These are phyloP conservation scores for Hirtodrosophila trivittata DNA, from an alignment of 2,888 invertebrate species.

Conservation along the genomic window DNA sequence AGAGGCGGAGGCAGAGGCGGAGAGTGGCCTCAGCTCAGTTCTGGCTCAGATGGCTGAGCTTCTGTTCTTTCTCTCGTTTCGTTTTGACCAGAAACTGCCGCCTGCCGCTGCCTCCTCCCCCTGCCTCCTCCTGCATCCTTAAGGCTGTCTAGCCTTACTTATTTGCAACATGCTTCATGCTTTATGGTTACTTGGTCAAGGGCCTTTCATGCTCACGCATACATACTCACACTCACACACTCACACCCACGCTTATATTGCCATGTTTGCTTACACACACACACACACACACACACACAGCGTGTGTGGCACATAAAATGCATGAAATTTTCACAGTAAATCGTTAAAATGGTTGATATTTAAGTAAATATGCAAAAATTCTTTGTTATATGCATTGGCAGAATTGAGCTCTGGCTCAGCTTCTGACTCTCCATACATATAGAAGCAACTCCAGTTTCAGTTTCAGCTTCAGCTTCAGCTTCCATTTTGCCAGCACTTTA, in stretches of 20 bases:
- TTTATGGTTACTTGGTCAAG: slow-evolving; percentile 80
- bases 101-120: neutral
- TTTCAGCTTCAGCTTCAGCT: no score
- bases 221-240: slow-evolving; percentile 17
- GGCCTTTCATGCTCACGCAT: slow-evolving; percentile 66
- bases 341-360: slow-evolving; percentile 74
- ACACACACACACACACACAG: slow-evolving; percentile 18
- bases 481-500: slow-evolving; percentile 13
- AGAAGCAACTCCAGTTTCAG: no score
- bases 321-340: slow-evolving; percentile 72
- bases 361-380: slow-evolving; percentile 75
- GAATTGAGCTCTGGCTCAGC: slow-evolving; percentile 9
- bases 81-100: slow-evolving; percentile 37
- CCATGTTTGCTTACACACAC: slow-evolving; percentile 50
- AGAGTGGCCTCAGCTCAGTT: slow-evolving; percentile 14
- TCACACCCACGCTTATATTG: slow-evolving; percentile 19
- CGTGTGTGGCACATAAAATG: slow-evolving; percentile 58
- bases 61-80: slow-evolving; percentile 30
- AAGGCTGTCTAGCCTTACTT: slow-evolving; percentile 75
- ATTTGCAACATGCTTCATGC: slow-evolving; percentile 77
- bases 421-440: neutral
- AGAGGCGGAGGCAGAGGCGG: neutral
- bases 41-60: slow-evolving; percentile 37
- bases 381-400: slow-evolving; percentile 59
- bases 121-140: slow-evolving; percentile 30